Percentiles rank a stretch among this genome's conserved stretches.
These are phyloP conservation scores for Andricus curvator DNA, from an alignment of 2,888 invertebrate species.

Conservation along the genomic window DNA sequence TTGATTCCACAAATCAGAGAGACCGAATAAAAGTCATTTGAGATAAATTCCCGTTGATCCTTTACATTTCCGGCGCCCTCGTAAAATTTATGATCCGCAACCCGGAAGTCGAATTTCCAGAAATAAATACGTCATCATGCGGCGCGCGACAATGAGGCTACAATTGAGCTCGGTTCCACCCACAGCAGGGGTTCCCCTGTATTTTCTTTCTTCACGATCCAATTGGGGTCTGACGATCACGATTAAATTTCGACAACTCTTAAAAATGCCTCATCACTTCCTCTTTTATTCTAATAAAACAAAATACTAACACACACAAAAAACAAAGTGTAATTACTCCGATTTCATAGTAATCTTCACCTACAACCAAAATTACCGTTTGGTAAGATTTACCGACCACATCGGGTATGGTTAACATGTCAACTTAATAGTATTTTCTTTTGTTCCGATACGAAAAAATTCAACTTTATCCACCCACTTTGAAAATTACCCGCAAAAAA, in stretches of 20 bases:
- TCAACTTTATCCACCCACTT: too few relatives aligned
- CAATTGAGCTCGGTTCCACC: slow-evolving; percentile 60
- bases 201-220: slow-evolving; percentile 38
- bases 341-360: too few relatives aligned
- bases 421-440: too few relatives aligned
- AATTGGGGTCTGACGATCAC: slow-evolving; percentile 3
- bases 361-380: too few relatives aligned
- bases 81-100: slow-evolving; percentile 54
- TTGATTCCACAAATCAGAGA: background rate
- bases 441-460: too few relatives aligned
- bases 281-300: background rate
- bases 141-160: slow-evolving; percentile 69
- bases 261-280: background rate
- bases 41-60: background rate
- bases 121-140: slow-evolving; percentile 49
- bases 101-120: slow-evolving; percentile 38
- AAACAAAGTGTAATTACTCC: too few relatives aligned
- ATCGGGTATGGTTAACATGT: too few relatives aligned
- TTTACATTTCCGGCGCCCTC: background rate
- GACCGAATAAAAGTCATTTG: slow-evolving; percentile 10
- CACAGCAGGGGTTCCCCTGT: slow-evolving; percentile 54
- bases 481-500: too few relatives aligned
- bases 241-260: background rate
- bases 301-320: background rate
- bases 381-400: too few relatives aligned